A percentile compares a stretch with the other conserved stretches of the same genome.
Evolutionary conservation across 2,888 invertebrate genomes (phyloP).

Genomic region (Tetrapedia diversipes): DNA sequence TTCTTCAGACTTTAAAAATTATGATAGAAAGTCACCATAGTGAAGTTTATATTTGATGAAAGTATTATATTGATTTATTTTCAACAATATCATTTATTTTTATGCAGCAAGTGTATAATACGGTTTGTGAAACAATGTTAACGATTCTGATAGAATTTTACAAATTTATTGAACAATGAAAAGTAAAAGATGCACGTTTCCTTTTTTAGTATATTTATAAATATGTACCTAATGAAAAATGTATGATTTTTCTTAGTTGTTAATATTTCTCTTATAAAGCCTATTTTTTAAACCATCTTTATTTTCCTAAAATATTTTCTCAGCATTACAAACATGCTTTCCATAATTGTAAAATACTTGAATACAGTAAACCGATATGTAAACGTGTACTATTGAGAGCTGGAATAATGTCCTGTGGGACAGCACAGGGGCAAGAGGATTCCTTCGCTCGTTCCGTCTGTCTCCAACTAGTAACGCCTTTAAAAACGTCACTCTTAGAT

Average conservation of each 20-base stretch:
- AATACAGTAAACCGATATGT: not conserved
- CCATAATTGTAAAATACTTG: not conserved
- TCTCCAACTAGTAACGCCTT: too few relatives aligned
- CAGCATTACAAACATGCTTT: not conserved
- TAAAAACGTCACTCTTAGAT: too few relatives aligned
- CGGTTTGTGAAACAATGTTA: not conserved
- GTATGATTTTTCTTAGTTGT: not conserved
- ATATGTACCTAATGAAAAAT: not conserved
- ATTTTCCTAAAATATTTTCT: not conserved
- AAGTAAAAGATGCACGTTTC: slow-evolving; percentile 2
- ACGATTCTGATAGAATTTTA: not conserved
- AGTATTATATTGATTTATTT: slow-evolving; percentile 6
- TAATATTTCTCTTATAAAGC: not conserved
- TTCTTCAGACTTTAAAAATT: not conserved
- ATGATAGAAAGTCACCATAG: not conserved
- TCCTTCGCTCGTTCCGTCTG: too few relatives aligned
- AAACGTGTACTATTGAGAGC: too few relatives aligned
- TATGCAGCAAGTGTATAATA: not conserved
- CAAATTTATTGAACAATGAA: not conserved
- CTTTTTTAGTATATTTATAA: not conserved
- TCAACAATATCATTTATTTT: slow-evolving; percentile 1
- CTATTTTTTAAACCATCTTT: not conserved
- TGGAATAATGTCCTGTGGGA: too few relatives aligned
- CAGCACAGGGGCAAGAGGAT: too few relatives aligned
- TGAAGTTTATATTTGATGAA: slow-evolving; percentile 7